Evolutionary conservation across 2,113 vertebrate genomes (phyloP).

Genomic region (Oxyura jamaicensis): DNA sequence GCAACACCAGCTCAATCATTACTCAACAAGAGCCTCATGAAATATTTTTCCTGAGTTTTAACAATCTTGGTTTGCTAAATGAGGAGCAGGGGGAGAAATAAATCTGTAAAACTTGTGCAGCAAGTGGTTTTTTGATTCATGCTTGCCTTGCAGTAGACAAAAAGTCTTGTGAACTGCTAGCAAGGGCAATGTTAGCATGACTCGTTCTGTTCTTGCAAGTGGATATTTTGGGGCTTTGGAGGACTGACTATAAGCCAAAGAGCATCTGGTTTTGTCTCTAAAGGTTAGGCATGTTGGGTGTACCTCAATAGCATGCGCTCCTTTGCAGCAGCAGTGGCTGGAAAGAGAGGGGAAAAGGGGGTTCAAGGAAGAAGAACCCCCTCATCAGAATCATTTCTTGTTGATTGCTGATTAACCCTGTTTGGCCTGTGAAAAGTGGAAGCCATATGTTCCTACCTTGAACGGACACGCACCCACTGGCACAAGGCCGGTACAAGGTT

Average conservation of each 20-base stretch:
- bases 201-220: neutral
- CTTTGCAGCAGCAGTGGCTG: neutral
- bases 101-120: constrained; percentile 9
- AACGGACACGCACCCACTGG: accelerated
- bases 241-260: neutral
- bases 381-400: neutral
- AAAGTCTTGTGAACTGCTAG: neutral
- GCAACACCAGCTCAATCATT: neutral
- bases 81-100: constrained; percentile 40
- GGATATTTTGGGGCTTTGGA: neutral
- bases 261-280: neutral
- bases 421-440: neutral
- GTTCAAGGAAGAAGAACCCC: neutral
- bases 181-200: neutral
- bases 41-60: constrained; percentile 1
- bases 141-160: neutral
- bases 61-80: constrained; percentile 21
- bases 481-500: no score
- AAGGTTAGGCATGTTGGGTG: accelerated
- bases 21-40: neutral
- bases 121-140: neutral
- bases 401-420: neutral
- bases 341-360: neutral
- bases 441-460: neutral
- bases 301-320: neutral